phyloP scores from a whole-genome alignment of 2,888 invertebrate species.

The Aleiodes testaceus region DNA sequence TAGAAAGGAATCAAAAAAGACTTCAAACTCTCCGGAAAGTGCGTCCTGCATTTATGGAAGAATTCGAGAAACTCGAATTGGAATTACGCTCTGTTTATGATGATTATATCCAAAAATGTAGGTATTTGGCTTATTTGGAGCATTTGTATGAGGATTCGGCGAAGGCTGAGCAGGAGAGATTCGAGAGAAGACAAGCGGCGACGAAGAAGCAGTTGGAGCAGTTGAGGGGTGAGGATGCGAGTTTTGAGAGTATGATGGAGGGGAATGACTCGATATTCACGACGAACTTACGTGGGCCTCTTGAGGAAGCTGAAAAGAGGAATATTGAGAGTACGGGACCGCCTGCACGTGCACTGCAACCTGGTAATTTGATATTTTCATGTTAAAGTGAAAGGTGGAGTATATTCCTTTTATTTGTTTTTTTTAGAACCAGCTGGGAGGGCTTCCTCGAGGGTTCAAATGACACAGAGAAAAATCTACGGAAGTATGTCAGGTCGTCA shows the following conservation, averaged over 20 bases:
- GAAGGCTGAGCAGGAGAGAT: slow-evolving; percentile 83
- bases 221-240: slow-evolving; percentile 75
- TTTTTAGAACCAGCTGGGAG: slow-evolving; percentile 57
- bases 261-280: slow-evolving; percentile 70
- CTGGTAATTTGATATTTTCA: slow-evolving; percentile 20
- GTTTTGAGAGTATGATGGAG: slow-evolving; percentile 73
- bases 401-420: slow-evolving; percentile 19
- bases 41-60: slow-evolving; percentile 96
- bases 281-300: slow-evolving; percentile 65
- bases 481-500: slow-evolving; percentile 76
- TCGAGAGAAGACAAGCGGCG: slow-evolving; percentile 73
- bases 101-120: slow-evolving; percentile 89
- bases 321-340: slow-evolving; percentile 52
- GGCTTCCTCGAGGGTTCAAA: slow-evolving; percentile 60
- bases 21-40: slow-evolving; percentile 95
- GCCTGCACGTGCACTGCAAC: slow-evolving; percentile 46
- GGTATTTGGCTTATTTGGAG: slow-evolving; percentile 91
- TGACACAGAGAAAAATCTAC: slow-evolving; percentile 74
- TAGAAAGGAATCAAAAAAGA: slow-evolving; percentile 94
- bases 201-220: slow-evolving; percentile 76
- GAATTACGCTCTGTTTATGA: slow-evolving; percentile 90
- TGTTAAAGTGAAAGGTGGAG: not conserved
- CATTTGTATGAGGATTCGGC: slow-evolving; percentile 89
- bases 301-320: slow-evolving; percentile 61
- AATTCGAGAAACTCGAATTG: slow-evolving; percentile 90